phyloP scores from a whole-genome alignment of 2,113 vertebrate species.

The Ia io region DNA sequence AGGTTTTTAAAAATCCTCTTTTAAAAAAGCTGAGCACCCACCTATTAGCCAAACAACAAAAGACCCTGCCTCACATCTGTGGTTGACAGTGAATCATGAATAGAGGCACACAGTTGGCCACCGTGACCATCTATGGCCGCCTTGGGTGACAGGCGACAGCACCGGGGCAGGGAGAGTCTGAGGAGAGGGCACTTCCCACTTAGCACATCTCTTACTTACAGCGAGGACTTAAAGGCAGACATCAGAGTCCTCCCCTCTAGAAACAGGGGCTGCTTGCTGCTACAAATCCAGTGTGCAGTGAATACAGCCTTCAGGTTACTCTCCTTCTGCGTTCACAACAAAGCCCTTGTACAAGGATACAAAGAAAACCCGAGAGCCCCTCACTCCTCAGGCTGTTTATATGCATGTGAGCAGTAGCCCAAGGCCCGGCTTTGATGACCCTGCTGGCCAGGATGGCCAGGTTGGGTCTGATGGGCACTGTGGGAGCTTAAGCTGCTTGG shows the following conservation, averaged over 20 bases:
- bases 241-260: neutral
- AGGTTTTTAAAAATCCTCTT: neutral
- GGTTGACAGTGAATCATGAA: conserved; percentile 52
- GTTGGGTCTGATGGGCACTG: conserved; percentile 44
- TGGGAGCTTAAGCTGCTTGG: neutral
- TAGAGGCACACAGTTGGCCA: conserved; percentile 13
- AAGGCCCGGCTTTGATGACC: neutral
- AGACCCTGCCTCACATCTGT: neutral
- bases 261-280: neutral
- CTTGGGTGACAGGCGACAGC: neutral
- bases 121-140: neutral
- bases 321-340: neutral
- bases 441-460: neutral
- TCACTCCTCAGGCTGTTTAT: neutral
- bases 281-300: neutral
- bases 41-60: conserved; percentile 70
- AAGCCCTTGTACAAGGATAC: neutral
- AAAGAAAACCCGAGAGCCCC: neutral
- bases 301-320: neutral
- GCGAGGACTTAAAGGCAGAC: neutral
- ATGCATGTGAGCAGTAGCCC: accelerated
- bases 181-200: neutral
- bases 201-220: neutral
- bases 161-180: accelerated
- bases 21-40: neutral